These are phyloP conservation scores for Crematogaster levior DNA, from an alignment of 2,888 invertebrate genomes.

Conservation along the genomic window DNA sequence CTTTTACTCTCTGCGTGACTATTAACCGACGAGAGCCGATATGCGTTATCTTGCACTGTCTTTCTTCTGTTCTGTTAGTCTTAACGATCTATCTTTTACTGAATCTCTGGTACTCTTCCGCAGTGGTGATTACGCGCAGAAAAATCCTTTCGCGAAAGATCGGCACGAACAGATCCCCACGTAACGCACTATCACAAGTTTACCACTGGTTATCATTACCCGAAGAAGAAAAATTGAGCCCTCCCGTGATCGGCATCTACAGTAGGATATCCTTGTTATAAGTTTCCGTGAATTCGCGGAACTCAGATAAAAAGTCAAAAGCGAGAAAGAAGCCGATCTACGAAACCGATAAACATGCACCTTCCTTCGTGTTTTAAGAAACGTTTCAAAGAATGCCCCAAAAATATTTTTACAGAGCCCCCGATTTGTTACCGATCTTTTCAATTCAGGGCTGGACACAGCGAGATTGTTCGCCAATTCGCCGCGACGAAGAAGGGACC, in stretches of 20 bases:
- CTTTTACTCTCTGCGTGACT: slow-evolving; percentile 59
- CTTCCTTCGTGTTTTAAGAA: neutral
- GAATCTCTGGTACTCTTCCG: slow-evolving; percentile 67
- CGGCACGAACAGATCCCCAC: neutral
- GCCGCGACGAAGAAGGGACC: neutral
- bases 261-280: neutral
- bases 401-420: neutral
- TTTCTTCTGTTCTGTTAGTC: slow-evolving; percentile 20
- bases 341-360: neutral
- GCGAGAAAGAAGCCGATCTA: neutral
- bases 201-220: slow-evolving; percentile 46
- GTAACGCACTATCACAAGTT: slow-evolving; percentile 36
- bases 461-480: slow-evolving; percentile 26
- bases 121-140: slow-evolving; percentile 60
- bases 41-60: slow-evolving; percentile 72
- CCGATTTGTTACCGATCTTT: neutral
- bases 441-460: neutral
- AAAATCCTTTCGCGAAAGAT: slow-evolving; percentile 50
- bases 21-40: slow-evolving; percentile 76
- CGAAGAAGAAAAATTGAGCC: neutral
- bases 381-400: neutral
- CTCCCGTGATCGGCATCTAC: neutral
- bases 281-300: neutral
- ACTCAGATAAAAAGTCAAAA: neutral
- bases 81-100: slow-evolving; percentile 20